phyloP scores from a whole-genome alignment of 2,888 invertebrate species.

The Mesoligia furuncula region DNA sequence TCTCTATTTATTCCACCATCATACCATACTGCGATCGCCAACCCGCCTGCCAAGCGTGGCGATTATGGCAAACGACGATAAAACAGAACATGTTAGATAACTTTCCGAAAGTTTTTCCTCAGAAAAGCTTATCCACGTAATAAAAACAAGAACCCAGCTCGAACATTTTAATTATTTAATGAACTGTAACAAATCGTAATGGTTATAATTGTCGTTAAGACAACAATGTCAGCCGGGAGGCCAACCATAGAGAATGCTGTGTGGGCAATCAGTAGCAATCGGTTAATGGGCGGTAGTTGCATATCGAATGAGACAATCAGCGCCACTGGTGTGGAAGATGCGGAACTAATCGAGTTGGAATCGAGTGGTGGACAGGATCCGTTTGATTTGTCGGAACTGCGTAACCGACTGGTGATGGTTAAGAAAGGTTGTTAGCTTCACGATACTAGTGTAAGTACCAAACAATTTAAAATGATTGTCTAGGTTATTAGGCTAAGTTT shows the following conservation, averaged over 20 bases:
- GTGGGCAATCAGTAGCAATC: constrained; percentile 77
- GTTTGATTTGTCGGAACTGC: constrained; percentile 21
- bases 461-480: background rate
- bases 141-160: constrained; percentile 53
- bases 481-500: background rate
- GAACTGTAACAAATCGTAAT: constrained; percentile 80
- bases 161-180: constrained; percentile 79
- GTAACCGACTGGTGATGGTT: background rate
- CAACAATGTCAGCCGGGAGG: constrained; percentile 77
- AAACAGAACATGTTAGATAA: background rate
- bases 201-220: constrained; percentile 85
- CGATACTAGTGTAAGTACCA: too few species aligned
- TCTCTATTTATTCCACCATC: too few species aligned
- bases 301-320: constrained; percentile 84
- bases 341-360: constrained; percentile 75
- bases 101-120: background rate
- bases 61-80: too few species aligned
- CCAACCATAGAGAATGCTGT: constrained; percentile 84
- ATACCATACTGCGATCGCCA: too few species aligned
- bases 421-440: background rate
- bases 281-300: constrained; percentile 83
- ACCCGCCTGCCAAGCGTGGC: too few species aligned
- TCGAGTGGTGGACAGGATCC: constrained; percentile 38
- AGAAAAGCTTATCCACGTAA: constrained; percentile 21
- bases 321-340: constrained; percentile 71